Evolutionary conservation across 2,797 vertebrate genomes (phyloP).

Genomic region (Gambusia yucatana): DNA sequence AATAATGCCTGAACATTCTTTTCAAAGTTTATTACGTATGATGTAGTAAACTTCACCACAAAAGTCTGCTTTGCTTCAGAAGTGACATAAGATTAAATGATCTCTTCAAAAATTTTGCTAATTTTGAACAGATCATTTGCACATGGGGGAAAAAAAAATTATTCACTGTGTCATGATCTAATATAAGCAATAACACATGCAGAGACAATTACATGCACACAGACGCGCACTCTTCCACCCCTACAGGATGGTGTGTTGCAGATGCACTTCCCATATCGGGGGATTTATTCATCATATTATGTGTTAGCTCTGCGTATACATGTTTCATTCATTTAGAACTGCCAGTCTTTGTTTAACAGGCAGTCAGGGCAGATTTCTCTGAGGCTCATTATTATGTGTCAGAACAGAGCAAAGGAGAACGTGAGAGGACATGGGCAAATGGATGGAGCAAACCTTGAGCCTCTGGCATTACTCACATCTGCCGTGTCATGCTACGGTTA

Average conservation of each 20-base stretch:
- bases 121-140: background rate
- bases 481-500: constrained; percentile 14
- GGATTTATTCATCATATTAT: constrained; percentile 63
- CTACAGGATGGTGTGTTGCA: constrained; percentile 53
- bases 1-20: background rate
- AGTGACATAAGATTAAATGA: background rate
- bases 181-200: constrained; percentile 44
- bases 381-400: constrained; percentile 33
- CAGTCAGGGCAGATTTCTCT: constrained; percentile 58
- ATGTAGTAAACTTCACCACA: background rate
- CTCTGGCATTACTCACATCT: constrained; percentile 25
- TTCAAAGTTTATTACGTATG: background rate
- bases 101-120: background rate
- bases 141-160: background rate
- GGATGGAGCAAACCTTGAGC: constrained; percentile 31
- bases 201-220: constrained; percentile 38
- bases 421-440: constrained; percentile 26
- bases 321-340: constrained; percentile 58
- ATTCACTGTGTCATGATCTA: constrained; percentile 21
- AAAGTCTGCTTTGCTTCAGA: background rate
- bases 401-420: constrained; percentile 16
- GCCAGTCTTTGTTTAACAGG: constrained; percentile 53
- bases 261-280: constrained; percentile 56
- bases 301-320: constrained; percentile 53
- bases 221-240: constrained; percentile 34